phyloP scores from a whole-genome alignment of 2,113 vertebrate genomes.

The Actenoides hombroni region DNA sequence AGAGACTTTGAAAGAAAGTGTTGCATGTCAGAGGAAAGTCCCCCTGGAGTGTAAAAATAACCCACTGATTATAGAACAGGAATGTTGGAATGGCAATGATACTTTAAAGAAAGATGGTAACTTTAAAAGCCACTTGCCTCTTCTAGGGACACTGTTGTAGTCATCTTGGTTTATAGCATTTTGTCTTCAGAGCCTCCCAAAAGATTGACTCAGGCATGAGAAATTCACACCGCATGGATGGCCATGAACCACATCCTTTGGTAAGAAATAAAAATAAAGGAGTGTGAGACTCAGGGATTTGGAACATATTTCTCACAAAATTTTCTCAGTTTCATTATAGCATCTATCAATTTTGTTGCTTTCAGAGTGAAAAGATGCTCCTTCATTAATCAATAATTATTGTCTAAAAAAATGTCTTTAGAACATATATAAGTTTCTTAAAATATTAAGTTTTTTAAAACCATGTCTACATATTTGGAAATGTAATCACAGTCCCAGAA shows the following conservation, averaged over 20 bases:
- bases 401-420: not conserved
- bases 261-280: not conserved
- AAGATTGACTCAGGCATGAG: not conserved
- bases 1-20: not conserved
- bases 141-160: not conserved
- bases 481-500: not conserved
- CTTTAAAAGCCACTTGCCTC: not conserved
- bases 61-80: not conserved
- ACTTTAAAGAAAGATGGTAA: not conserved
- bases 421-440: not conserved
- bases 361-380: not conserved
- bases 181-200: not conserved
- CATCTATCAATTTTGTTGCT: not conserved
- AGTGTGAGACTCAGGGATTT: not conserved
- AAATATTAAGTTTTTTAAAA: not conserved
- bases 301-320: not conserved
- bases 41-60: not conserved
- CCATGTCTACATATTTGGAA: not conserved
- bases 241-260: not conserved
- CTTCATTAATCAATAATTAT: not conserved
- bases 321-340: not conserved
- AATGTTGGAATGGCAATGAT: not conserved
- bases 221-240: not conserved
- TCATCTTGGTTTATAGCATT: not conserved
- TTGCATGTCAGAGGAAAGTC: not conserved